Conservation (phyloP, 2,113 vertebrate species). For the Hypanus sabinus region DNA sequence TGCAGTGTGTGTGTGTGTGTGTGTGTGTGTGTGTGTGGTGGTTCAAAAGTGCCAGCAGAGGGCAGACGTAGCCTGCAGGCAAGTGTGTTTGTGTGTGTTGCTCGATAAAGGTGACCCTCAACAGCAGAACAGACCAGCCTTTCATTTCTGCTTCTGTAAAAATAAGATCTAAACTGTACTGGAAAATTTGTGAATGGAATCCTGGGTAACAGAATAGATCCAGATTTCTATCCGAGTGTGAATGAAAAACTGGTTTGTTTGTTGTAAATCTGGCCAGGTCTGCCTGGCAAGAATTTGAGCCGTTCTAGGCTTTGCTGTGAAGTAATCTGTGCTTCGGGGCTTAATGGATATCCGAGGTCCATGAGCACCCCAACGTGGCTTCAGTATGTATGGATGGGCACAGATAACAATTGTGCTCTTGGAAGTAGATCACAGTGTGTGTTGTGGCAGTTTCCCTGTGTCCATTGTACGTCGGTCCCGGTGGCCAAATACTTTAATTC, state of each 20-base stretch:
- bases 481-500: no score
- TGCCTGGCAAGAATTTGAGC: background rate
- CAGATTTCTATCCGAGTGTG: background rate
- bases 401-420: no score
- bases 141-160: background rate
- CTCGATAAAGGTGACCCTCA: background rate
- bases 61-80: constrained; percentile 21
- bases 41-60: constrained; percentile 19
- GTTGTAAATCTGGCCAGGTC: background rate
- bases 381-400: no score
- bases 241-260: background rate
- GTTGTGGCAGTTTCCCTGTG: background rate
- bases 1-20: background rate
- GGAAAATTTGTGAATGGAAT: background rate
- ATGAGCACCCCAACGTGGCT: no score
- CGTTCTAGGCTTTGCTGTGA: background rate
- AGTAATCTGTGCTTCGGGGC: no score
- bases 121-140: background rate
- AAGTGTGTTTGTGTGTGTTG: background rate
- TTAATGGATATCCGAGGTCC: no score
- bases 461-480: background rate
- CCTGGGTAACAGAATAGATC: no score
- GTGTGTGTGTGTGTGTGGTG: background rate
- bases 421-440: background rate
- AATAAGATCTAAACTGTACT: background rate